Base-by-base conservation (phyloP, 1,140 invertebrate genomes). In the Penaeus indicus region DNA sequence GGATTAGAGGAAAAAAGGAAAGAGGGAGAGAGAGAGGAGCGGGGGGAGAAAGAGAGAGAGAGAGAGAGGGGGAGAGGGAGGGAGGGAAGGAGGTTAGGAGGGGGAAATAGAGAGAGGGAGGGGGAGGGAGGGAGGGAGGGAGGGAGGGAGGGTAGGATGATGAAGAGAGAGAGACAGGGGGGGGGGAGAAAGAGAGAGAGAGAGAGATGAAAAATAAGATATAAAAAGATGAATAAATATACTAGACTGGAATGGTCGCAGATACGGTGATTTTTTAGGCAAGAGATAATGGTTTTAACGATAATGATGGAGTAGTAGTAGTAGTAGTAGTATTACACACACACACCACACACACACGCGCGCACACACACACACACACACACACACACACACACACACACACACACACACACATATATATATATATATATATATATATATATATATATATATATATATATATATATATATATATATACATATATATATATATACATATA, bases 341-440 rank as follows among this genome's bases (percentile, higher is more conserved):
- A n/a, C n/a, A n/a, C n/a, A n/a, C n/a, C n/a, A n/a, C n/a, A n/a
- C n/a, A n/a, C 10, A 10, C 10, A 10, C 10, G 42, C 10, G 42
- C 10, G 42, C 10, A 10, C 10, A 3, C 10, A 10, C 10, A 3
- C 10, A 10, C 10, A 47, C 10, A 47, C 10, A 47, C 10, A 72
- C 22, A 19, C 13, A 32, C n/a, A 72, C 8, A 72, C n/a, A 22
- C n/a, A n/a, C n/a, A n/a, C n/a, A 22, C n/a, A n/a, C n/a, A n/a
- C n/a, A n/a, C n/a, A n/a, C n/a, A n/a, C n/a, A n/a, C n/a, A n/a
- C n/a, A 72, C n/a, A 72, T 72, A 72, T 72, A 72, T 72, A 72
- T 72, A 72, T 72, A 72, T 72, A 19, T 72, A 72, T 19, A 72
- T 72, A 72, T 72, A 72, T 72, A 72, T 27, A 72, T 72, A 19